Conservation (phyloP, 2,113 vertebrate species). For the Muntiacus muntjak region DNA sequence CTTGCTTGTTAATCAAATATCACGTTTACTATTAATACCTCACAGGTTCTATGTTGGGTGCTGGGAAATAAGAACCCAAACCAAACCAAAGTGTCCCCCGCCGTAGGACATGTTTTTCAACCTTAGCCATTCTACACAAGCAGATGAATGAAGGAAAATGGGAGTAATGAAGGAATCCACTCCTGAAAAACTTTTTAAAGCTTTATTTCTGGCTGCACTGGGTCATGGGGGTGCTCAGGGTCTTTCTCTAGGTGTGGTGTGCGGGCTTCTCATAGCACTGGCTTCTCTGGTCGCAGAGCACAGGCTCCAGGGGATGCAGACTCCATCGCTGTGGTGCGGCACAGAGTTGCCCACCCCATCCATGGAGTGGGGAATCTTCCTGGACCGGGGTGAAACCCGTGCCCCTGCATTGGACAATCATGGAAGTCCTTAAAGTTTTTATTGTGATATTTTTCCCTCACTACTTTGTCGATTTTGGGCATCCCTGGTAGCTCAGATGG, state of each 20-base stretch:
- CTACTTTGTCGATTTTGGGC: not conserved
- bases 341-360: fast-evolving
- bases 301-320: not conserved
- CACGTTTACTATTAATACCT: not conserved
- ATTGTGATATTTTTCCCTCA: not conserved
- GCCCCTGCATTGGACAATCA: not conserved
- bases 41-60: not conserved
- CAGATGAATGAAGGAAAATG: not conserved
- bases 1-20: not conserved
- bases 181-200: not conserved
- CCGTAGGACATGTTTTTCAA: not conserved
- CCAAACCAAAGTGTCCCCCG: not conserved
- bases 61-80: not conserved
- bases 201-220: not conserved
- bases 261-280: fast-evolving
- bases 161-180: not conserved
- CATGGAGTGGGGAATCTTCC: not conserved
- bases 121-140: not conserved
- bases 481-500: not conserved
- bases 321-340: fast-evolving
- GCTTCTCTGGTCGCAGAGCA: not conserved
- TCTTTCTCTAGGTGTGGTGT: fast-evolving
- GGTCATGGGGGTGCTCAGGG: not conserved
- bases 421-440: not conserved
- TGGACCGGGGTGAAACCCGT: fast-evolving